A percentile compares a stretch with the other conserved stretches of the same genome.
These are phyloP conservation scores for Macrochelys suwanniensis DNA, from an alignment of 2,797 vertebrate species.

Conservation along the genomic window DNA sequence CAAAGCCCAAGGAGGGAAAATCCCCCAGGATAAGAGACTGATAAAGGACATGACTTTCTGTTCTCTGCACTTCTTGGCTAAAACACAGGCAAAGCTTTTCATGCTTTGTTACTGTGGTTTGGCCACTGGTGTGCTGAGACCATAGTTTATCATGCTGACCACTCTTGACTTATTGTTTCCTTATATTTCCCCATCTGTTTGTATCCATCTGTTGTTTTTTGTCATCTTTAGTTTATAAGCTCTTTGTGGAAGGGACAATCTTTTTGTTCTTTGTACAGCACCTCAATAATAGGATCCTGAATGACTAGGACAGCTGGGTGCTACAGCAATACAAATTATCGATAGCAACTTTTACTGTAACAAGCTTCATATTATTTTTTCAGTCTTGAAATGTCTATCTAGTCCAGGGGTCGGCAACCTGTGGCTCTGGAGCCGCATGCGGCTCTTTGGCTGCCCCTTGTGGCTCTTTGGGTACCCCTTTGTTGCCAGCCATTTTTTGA, in stretches of 20 bases:
- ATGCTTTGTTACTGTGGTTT: background rate
- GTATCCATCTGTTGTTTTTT: background rate
- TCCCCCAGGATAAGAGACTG: slow-evolving; percentile 1
- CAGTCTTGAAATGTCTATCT: background rate
- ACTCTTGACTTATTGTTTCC: background rate
- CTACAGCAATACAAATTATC: background rate
- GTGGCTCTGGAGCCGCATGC: too few species aligned
- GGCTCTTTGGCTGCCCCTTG: too few species aligned
- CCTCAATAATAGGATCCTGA: background rate
- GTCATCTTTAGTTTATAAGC: background rate
- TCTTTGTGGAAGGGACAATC: background rate
- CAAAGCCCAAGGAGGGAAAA: background rate
- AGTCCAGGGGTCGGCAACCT: too few species aligned
- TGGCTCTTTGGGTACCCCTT: too few species aligned
- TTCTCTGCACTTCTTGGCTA: slow-evolving; percentile 9
- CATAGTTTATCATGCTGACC: background rate
- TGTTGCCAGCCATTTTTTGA: too few species aligned
- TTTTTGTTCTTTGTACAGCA: background rate
- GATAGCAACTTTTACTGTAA: background rate
- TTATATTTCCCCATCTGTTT: background rate
- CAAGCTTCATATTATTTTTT: background rate
- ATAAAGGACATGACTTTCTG: slow-evolving; percentile 30
- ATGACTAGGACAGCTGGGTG: background rate
- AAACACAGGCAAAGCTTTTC: background rate
- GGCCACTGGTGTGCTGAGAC: background rate